Percentiles rank a stretch among this genome's conserved stretches.
These are phyloP conservation scores for Papilio gigon DNA, from an alignment of 2,888 invertebrate species.

Conservation along the genomic window DNA sequence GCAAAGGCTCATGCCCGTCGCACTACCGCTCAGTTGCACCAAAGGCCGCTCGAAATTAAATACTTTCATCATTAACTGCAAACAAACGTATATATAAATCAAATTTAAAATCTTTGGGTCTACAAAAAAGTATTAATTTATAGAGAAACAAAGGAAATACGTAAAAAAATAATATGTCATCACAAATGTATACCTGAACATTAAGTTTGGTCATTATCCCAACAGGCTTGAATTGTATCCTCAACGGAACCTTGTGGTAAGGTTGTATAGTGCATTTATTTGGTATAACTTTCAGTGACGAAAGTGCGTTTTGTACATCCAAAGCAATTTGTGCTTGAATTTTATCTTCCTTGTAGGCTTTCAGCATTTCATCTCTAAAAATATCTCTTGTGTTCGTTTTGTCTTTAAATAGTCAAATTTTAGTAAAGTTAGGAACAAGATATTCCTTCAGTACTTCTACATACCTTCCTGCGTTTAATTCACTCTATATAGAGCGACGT, in stretches of 20 bases:
- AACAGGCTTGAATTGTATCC: conserved; percentile 74
- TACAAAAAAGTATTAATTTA: no score
- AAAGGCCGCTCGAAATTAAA: conserved; percentile 67
- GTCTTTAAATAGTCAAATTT: no score
- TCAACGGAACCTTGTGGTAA: conserved; percentile 67
- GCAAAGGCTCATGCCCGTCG: conserved; percentile 71
- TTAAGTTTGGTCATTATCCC: conserved; percentile 71
- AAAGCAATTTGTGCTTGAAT: conserved; percentile 64
- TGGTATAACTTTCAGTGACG: conserved; percentile 71
- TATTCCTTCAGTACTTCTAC: no score
- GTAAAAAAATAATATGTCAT: neutral
- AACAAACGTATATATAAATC: conserved; percentile 35
- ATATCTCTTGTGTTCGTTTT: no score
- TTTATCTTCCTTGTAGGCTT: conserved; percentile 65
- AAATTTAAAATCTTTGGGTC: no score
- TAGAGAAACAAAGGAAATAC: neutral
- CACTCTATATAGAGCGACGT: no score
- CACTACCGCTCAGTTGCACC: conserved; percentile 70
- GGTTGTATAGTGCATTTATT: conserved; percentile 65
- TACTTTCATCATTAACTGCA: conserved; percentile 74
- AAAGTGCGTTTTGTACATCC: conserved; percentile 69
- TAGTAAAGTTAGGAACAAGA: no score
- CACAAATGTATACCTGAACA: conserved; percentile 61
- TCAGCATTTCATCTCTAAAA: conserved; percentile 67
- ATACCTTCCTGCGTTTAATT: no score